Conservation (phyloP, 2,888 invertebrate genomes). For the Hirtodrosophila alboralis region DNA sequence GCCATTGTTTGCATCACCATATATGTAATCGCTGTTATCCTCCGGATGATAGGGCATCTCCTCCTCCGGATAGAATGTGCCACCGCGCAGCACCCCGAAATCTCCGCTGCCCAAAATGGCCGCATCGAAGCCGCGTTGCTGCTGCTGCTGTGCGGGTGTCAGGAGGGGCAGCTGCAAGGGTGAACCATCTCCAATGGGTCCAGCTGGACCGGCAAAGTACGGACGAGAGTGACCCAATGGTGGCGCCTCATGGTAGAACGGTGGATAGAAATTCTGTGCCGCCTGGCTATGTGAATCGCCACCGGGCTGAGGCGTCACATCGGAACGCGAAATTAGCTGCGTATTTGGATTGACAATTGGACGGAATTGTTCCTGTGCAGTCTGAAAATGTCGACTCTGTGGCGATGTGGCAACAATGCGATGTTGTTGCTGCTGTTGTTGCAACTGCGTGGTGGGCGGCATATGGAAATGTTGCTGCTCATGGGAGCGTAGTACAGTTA, state of each 20-base stretch:
- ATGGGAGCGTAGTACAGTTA: slow-evolving; percentile 81
- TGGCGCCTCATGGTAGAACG: slow-evolving; percentile 88
- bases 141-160: slow-evolving; percentile 38
- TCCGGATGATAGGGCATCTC: slow-evolving; percentile 87
- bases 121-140: slow-evolving; percentile 85
- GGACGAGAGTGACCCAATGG: slow-evolving; percentile 87
- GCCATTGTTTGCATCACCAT: slow-evolving; percentile 87
- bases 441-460: slow-evolving; percentile 70
- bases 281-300: slow-evolving; percentile 84
- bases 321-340: slow-evolving; percentile 61
- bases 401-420: slow-evolving; percentile 22
- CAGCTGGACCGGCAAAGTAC: slow-evolving; percentile 85
- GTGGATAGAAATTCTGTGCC: slow-evolving; percentile 90
- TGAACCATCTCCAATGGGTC: slow-evolving; percentile 22
- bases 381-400: slow-evolving; percentile 52
- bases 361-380: slow-evolving; percentile 68
- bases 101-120: slow-evolving; percentile 92
- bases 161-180: slow-evolving; percentile 35
- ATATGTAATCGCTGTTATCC: slow-evolving; percentile 85
- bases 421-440: slow-evolving; percentile 22
- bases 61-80: slow-evolving; percentile 92
- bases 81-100: slow-evolving; percentile 93
- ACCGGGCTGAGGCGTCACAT: slow-evolving; percentile 30
- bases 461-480: slow-evolving; percentile 81
- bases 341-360: slow-evolving; percentile 63